Evolutionary conservation across 1,140 invertebrate species (phyloP).

Genomic region (Drosophila azteca): DNA sequence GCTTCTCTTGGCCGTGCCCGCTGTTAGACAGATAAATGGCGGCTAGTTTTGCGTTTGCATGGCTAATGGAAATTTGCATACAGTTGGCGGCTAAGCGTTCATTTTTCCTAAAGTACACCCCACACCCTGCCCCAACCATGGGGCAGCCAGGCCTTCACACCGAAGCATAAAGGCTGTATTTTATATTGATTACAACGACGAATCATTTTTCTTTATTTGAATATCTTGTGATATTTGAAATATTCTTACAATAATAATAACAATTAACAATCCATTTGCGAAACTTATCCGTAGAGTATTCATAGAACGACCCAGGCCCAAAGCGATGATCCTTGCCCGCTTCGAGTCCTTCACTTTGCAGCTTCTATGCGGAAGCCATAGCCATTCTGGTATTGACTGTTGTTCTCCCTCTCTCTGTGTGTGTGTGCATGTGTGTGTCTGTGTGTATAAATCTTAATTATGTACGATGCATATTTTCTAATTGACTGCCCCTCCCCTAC

Average conservation of each 20-base stretch:
- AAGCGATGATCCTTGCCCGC: not conserved
- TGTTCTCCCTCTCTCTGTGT: constrained; percentile 31
- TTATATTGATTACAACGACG: too few species aligned
- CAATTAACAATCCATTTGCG: not conserved
- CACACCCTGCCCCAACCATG: constrained; percentile 3
- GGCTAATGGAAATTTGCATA: constrained; percentile 80
- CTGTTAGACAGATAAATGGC: constrained; percentile 79
- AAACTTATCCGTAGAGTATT: constrained; percentile 16
- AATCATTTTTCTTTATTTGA: too few species aligned
- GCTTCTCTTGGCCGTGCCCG: constrained; percentile 15
- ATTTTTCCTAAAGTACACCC: constrained; percentile 7
- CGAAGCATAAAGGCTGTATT: constrained; percentile 37
- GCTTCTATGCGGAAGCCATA: constrained; percentile 49
- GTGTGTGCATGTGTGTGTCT: constrained; percentile 21
- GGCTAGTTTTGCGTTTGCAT: constrained; percentile 80
- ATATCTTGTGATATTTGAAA: too few species aligned
- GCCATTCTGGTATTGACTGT: constrained; percentile 68
- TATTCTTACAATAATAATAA: not conserved
- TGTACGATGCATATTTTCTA: constrained; percentile 80
- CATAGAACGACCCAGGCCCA: constrained; percentile 12
- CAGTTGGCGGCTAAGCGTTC: constrained; percentile 71
- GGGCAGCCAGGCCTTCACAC: constrained; percentile 3
- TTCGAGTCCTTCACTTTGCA: constrained; percentile 30
- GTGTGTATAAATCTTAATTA: constrained; percentile 79
- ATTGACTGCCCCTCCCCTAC: constrained; percentile 61